These are phyloP conservation scores for Nothocercus nigrocapillus DNA, from an alignment of 2,113 vertebrate genomes.

Conservation along the genomic window DNA sequence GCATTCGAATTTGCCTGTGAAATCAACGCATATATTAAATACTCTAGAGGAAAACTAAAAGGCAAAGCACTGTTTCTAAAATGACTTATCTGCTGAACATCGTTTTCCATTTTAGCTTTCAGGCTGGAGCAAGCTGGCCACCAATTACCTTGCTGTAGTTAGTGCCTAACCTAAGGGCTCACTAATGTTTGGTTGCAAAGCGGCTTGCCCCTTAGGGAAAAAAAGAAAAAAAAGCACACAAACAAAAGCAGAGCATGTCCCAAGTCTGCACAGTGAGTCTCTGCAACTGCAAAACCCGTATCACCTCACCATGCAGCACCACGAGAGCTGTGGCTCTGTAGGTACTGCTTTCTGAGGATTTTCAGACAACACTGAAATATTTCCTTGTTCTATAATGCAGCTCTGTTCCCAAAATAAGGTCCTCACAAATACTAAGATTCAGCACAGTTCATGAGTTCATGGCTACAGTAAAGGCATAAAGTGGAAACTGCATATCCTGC, in stretches of 20 bases:
- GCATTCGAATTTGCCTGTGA: constrained; percentile 92
- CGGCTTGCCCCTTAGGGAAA: fast-evolving
- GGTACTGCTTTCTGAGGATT: not conserved
- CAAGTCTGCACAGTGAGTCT: not conserved
- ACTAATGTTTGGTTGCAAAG: not conserved
- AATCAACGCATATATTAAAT: not conserved
- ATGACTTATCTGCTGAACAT: not conserved
- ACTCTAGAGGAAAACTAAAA: not conserved
- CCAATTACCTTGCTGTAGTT: not conserved
- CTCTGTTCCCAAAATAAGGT: not conserved
- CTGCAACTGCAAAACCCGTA: not conserved
- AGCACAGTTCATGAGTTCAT: not conserved
- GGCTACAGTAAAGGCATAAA: not conserved
- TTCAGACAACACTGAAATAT: not conserved
- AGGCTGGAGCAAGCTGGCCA: not conserved
- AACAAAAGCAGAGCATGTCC: not conserved
- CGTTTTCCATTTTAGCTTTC: not conserved
- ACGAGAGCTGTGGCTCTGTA: not conserved
- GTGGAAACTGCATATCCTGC: not conserved
- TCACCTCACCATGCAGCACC: fast-evolving
- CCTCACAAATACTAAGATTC: not conserved
- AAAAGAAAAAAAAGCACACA: not conserved
- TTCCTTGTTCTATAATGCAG: not conserved
- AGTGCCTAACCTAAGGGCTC: not conserved
- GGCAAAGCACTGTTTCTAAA: not conserved